Conservation (phyloP, 2,888 invertebrate genomes). For the Apoda limacodes region DNA sequence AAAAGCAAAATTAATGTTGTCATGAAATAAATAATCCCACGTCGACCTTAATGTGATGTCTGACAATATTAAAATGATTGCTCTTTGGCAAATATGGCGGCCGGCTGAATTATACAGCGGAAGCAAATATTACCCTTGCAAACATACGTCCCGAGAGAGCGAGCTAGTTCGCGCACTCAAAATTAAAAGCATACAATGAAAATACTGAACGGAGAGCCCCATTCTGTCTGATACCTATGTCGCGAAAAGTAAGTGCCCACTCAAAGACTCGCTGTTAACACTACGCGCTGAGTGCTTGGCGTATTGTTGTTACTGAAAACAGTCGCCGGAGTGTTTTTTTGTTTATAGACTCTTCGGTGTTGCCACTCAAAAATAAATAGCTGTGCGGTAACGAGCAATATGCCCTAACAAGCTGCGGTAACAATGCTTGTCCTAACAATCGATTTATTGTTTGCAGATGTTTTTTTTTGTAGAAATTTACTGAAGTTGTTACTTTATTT, state of each 20-base stretch:
- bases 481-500: conserved; percentile 14
- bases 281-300: conserved; percentile 37
- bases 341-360: conserved; percentile 66
- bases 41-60: conserved; percentile 63
- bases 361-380: conserved; percentile 67
- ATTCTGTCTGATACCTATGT: conserved; percentile 61
- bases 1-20: too few relatives aligned
- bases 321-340: conserved; percentile 65
- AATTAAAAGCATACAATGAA: conserved; percentile 75
- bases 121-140: conserved; percentile 72
- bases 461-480: conserved; percentile 18
- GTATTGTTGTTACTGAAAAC: conserved; percentile 68
- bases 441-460: conserved; percentile 36
- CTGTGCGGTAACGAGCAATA: conserved; percentile 57
- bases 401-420: conserved; percentile 52
- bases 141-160: conserved; percentile 70
- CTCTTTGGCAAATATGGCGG: conserved; percentile 74
- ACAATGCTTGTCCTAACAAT: conserved; percentile 60
- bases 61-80: conserved; percentile 74
- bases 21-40: too few relatives aligned
- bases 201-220: conserved; percentile 63
- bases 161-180: conserved; percentile 74
- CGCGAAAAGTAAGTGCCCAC: conserved; percentile 65
- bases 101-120: conserved; percentile 73
- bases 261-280: conserved; percentile 58